Percentiles rank a stretch among this genome's conserved stretches.
Conservation (phyloP, 2,113 vertebrate species). For the Mesitornis unicolor region DNA sequence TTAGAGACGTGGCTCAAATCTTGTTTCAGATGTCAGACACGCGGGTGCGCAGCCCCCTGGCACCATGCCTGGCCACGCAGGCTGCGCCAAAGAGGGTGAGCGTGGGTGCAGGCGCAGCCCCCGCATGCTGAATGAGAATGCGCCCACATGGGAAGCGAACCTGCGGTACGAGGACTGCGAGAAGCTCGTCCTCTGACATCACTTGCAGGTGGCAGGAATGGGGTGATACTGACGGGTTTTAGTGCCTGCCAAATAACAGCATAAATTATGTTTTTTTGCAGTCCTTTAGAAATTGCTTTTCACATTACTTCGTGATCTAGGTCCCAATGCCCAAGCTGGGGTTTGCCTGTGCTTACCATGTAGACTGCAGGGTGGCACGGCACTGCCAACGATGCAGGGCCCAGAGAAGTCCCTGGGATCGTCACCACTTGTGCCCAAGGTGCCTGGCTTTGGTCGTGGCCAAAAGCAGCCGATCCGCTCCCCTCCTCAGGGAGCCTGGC, state of each 20-base stretch:
- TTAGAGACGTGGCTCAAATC: slow-evolving; percentile 39
- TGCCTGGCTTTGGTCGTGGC: background rate
- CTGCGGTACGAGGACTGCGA: fast-evolving
- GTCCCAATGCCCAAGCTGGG: background rate
- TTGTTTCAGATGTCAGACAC: background rate
- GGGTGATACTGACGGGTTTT: background rate
- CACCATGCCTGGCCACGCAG: background rate
- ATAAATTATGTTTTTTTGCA: background rate
- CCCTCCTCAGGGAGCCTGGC: background rate
- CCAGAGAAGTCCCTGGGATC: background rate
- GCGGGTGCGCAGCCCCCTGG: background rate
- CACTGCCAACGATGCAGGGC: fast-evolving
- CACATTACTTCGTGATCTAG: fast-evolving
- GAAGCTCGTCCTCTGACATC: background rate
- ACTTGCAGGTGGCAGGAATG: fast-evolving
- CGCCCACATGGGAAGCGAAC: background rate
- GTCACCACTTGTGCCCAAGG: background rate
- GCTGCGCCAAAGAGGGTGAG: background rate
- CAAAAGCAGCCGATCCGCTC: background rate
- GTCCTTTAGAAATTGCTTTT: background rate
- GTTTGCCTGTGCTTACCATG: background rate
- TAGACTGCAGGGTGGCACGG: background rate
- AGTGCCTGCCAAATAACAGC: background rate
- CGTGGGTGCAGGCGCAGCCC: background rate
- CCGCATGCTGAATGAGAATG: fast-evolving